A percentile compares a stretch with the other conserved stretches of the same genome.
Conservation (phyloP, 1,140 invertebrate genomes). For the Drosophila leontia region DNA sequence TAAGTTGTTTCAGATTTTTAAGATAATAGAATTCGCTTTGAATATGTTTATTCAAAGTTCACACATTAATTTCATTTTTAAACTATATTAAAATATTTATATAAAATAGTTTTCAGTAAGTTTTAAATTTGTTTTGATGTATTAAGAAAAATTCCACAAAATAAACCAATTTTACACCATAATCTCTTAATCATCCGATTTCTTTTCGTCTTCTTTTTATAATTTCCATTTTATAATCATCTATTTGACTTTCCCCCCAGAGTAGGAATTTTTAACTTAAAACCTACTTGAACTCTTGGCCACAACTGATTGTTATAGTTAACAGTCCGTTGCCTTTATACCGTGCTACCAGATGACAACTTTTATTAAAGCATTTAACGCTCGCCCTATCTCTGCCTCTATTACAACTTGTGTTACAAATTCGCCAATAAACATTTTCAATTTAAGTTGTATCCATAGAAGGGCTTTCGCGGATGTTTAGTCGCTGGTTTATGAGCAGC, state of each 20-base stretch:
- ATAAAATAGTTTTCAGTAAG: too few relatives aligned
- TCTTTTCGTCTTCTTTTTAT: not conserved
- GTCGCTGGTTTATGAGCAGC: constrained; percentile 69
- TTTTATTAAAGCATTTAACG: constrained; percentile 30
- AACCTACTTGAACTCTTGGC: not conserved
- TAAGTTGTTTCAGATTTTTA: too few relatives aligned
- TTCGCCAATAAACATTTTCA: constrained; percentile 49
- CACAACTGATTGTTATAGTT: constrained; percentile 7
- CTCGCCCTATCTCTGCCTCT: constrained; percentile 5
- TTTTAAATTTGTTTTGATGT: too few relatives aligned
- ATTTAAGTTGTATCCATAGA: constrained; percentile 38
- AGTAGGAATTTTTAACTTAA: not conserved
- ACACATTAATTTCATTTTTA: too few relatives aligned
- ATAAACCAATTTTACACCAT: not conserved
- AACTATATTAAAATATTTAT: too few relatives aligned
- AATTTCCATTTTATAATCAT: too few relatives aligned
- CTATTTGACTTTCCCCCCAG: not conserved
- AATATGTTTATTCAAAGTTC: too few relatives aligned
- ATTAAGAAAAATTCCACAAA: too few relatives aligned
- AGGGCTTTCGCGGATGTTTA: constrained; percentile 31
- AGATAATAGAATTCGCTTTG: too few relatives aligned
- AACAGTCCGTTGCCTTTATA: constrained; percentile 4
- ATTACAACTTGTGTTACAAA: constrained; percentile 35
- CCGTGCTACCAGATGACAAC: not conserved
- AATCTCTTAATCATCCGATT: not conserved